Conservation (phyloP, 2,888 invertebrate species). For the Melanostoma scalare region DNA sequence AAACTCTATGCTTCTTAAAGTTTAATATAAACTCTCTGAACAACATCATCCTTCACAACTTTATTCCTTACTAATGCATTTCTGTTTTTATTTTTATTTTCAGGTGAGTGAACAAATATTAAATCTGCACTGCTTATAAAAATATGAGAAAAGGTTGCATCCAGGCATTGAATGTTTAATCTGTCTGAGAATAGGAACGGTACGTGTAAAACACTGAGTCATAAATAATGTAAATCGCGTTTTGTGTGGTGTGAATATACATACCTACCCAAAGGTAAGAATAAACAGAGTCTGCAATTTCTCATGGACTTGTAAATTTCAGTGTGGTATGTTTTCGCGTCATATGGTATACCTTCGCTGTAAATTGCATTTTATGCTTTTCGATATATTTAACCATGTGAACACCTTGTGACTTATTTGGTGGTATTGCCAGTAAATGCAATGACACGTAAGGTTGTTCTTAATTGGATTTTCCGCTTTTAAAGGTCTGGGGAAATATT, state of each 20-base stretch:
- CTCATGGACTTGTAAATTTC: no score
- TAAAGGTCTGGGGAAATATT: no score
- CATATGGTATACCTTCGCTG: no score
- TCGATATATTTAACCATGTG: not conserved
- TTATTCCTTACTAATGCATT: no score
- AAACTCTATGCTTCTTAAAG: no score
- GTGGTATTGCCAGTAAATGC: no score
- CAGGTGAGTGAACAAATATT: constrained; percentile 57
- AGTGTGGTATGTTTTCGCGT: no score
- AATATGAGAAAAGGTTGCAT: not conserved
- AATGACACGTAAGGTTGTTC: no score
- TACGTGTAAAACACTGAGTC: not conserved
- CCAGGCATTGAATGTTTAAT: not conserved
- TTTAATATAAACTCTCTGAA: no score
- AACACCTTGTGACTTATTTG: no score
- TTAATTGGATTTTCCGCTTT: no score
- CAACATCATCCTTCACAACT: no score
- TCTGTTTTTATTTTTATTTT: constrained; percentile 14
- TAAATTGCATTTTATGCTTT: not conserved
- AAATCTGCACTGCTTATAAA: not conserved
- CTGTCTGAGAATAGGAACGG: not conserved
- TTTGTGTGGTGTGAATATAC: not conserved
- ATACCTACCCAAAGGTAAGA: not conserved
- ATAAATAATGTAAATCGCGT: not conserved
- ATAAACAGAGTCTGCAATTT: not conserved